phyloP scores from a whole-genome alignment of 2,888 invertebrate genomes.

The Cyaniris semiargus region DNA sequence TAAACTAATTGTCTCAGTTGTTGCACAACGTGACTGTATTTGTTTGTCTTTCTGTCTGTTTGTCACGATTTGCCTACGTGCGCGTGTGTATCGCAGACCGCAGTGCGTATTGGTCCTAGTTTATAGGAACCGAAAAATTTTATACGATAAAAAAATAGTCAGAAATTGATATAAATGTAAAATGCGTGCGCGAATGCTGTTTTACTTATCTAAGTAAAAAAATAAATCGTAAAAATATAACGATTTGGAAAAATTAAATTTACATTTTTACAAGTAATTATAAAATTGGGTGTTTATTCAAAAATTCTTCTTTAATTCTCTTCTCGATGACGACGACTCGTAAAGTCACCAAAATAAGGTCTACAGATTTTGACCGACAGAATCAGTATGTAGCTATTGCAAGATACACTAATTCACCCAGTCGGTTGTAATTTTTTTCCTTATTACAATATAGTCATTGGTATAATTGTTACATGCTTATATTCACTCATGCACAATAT shows the following conservation, averaged over 20 bases:
- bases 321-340: no score
- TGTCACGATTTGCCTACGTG: constrained; percentile 1
- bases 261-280: no score
- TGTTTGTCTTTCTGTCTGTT: constrained; percentile 24
- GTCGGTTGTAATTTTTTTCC: no score
- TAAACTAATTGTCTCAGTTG: constrained; percentile 8
- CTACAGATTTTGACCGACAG: no score
- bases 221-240: no score
- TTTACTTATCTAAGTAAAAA: background rate
- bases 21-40: constrained; percentile 13
- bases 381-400: no score
- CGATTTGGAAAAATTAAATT: no score
- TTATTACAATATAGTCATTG: no score
- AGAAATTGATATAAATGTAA: background rate
- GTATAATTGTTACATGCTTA: background rate
- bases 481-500: background rate
- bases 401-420: no score
- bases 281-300: no score
- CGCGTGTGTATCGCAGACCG: background rate
- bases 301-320: no score
- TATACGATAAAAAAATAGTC: background rate
- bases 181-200: background rate
- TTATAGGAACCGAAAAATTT: background rate
- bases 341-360: no score
- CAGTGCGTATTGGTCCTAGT: background rate